These are phyloP conservation scores for Apeltes quadracus DNA, from an alignment of 2,113 vertebrate species.

Conservation along the genomic window DNA sequence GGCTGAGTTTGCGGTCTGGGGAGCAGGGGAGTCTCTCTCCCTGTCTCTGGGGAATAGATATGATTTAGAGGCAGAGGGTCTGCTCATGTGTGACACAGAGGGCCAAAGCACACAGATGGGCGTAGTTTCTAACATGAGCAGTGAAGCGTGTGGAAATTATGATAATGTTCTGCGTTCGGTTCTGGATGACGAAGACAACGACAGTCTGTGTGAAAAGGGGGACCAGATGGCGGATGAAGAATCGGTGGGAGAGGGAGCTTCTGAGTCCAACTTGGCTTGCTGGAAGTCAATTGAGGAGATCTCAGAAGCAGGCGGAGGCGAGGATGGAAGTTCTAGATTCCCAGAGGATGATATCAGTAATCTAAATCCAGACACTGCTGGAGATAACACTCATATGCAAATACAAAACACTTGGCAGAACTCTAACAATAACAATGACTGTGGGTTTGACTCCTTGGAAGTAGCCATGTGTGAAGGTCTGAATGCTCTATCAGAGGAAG, in stretches of 20 bases:
- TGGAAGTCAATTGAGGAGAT: conserved; percentile 82
- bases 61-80: conserved; percentile 74
- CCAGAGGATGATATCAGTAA: conserved; percentile 79
- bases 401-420: conserved; percentile 64
- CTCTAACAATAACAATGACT: conserved; percentile 58
- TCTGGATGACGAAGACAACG: conserved; percentile 76
- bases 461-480: conserved; percentile 68
- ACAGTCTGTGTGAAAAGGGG: conserved; percentile 62
- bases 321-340: conserved; percentile 70
- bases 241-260: conserved; percentile 44
- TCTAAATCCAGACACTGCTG: conserved; percentile 69
- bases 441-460: conserved; percentile 51
- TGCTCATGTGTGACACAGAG: conserved; percentile 75
- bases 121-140: conserved; percentile 57
- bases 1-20: conserved; percentile 64
- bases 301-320: conserved; percentile 79
- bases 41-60: conserved; percentile 72
- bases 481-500: conserved; percentile 81
- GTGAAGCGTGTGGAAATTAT: conserved; percentile 48
- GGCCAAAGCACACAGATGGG: conserved; percentile 60
- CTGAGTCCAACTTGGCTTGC: conserved; percentile 74
- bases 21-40: conserved; percentile 67
- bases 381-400: conserved; percentile 53
- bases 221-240: conserved; percentile 67
- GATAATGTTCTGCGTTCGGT: conserved; percentile 60